Evolutionary conservation across 2,888 invertebrate genomes (phyloP).

Genomic region (Ophioninae sp.): DNA sequence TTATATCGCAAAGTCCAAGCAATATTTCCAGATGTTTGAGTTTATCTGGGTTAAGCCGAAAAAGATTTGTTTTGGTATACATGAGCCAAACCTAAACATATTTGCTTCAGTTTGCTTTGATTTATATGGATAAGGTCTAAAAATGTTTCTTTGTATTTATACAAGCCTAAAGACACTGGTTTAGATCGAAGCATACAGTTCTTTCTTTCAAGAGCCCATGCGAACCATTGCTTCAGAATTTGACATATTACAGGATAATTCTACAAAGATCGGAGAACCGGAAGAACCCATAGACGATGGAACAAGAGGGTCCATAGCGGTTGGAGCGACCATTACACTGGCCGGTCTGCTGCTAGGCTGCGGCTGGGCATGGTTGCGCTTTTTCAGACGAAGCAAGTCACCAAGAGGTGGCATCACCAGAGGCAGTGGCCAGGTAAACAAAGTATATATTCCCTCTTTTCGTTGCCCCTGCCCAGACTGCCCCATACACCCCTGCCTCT

Average conservation of each 20-base stretch:
- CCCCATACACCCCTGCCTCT: neutral
- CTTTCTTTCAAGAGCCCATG: neutral
- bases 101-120: neutral
- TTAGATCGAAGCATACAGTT: neutral
- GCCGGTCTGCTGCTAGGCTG: conserved; percentile 74
- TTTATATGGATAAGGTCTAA: neutral
- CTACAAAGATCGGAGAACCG: conserved; percentile 29
- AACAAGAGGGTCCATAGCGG: conserved; percentile 73
- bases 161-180: neutral
- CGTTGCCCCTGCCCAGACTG: neutral
- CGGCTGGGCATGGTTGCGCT: conserved; percentile 76
- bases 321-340: conserved; percentile 76
- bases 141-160: neutral
- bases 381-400: conserved; percentile 76
- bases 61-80: too few species aligned
- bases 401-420: conserved; percentile 76
- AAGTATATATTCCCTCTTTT: conserved; percentile 27
- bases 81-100: too few species aligned
- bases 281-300: conserved; percentile 65
- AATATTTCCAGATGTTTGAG: too few species aligned
- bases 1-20: neutral
- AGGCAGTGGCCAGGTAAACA: conserved; percentile 78
- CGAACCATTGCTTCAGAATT: neutral
- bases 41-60: too few species aligned
- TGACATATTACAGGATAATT: conserved; percentile 26